Evolutionary conservation across 2,888 invertebrate genomes (phyloP).

Genomic region (Isotomurus palustris): DNA sequence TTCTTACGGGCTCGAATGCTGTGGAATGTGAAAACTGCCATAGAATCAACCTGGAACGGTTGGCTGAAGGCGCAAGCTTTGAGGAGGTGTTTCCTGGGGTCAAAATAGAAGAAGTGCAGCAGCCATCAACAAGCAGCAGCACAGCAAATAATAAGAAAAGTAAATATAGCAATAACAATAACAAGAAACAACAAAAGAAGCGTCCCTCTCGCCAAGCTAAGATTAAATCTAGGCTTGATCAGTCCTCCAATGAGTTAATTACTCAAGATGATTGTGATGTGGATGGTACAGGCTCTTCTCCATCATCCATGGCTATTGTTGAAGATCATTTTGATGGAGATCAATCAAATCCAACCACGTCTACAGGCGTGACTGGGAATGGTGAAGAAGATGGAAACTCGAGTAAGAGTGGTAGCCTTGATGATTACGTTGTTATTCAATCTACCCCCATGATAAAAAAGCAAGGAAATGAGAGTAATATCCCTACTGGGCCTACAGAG

Average conservation of each 20-base stretch:
- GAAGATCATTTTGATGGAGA: constrained; percentile 22
- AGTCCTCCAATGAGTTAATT: background rate
- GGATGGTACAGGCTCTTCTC: background rate
- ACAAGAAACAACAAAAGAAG: constrained; percentile 22
- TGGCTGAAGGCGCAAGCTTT: constrained; percentile 58
- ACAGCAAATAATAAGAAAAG: background rate
- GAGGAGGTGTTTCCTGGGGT: constrained; percentile 54
- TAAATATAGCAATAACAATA: constrained; percentile 9
- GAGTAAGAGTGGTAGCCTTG: constrained; percentile 20
- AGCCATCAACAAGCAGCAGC: background rate
- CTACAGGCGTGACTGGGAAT: background rate
- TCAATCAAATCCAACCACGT: background rate
- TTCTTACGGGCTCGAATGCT: constrained; percentile 86
- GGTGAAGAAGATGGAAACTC: constrained; percentile 19
- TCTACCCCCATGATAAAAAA: background rate
- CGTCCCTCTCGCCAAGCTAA: constrained; percentile 19
- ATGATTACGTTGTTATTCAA: constrained; percentile 26
- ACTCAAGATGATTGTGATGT: constrained; percentile 1
- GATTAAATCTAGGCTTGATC: constrained; percentile 14
- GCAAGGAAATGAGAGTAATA: background rate
- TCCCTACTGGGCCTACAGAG: background rate
- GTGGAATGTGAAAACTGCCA: constrained; percentile 84
- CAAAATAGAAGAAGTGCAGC: constrained; percentile 12
- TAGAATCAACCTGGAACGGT: constrained; percentile 34
- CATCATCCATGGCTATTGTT: constrained; percentile 15